These are phyloP conservation scores for Achroia grisella DNA, from an alignment of 1,140 invertebrate genomes.

Conservation along the genomic window DNA sequence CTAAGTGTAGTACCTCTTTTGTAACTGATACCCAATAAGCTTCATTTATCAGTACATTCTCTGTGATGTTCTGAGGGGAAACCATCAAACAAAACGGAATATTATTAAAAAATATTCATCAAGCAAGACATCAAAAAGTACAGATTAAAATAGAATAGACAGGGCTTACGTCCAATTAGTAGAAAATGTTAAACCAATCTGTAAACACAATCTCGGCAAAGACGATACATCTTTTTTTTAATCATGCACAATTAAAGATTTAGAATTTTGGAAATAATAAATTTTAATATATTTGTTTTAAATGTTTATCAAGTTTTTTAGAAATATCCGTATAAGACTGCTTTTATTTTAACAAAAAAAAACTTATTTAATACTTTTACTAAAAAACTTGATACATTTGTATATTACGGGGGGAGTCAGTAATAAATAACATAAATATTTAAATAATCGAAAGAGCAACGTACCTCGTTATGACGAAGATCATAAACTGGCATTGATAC, in stretches of 20 bases:
- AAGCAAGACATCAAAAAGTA: slow-evolving; percentile 26
- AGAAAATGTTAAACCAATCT: slow-evolving; percentile 57
- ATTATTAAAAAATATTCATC: slow-evolving; percentile 59
- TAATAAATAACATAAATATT: slow-evolving; percentile 10
- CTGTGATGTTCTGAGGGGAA: slow-evolving; percentile 90
- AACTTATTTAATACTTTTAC: slow-evolving; percentile 14
- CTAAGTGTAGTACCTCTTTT: slow-evolving; percentile 85
- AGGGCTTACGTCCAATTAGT: slow-evolving; percentile 56
- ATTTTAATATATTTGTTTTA: slow-evolving; percentile 1
- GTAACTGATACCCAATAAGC: slow-evolving; percentile 92
- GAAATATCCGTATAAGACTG: not conserved
- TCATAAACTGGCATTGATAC: slow-evolving; percentile 95
- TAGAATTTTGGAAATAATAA: slow-evolving; percentile 54
- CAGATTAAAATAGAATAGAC: slow-evolving; percentile 26
- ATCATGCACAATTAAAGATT: slow-evolving; percentile 47
- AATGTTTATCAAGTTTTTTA: slow-evolving; percentile 4
- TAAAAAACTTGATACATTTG: slow-evolving; percentile 10
- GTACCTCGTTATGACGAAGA: slow-evolving; percentile 83
- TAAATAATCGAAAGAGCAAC: slow-evolving; percentile 36
- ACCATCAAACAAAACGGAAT: slow-evolving; percentile 70
- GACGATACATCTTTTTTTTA: slow-evolving; percentile 17
- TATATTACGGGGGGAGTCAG: slow-evolving; percentile 10
- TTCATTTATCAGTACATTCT: slow-evolving; percentile 94
- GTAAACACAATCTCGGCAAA: slow-evolving; percentile 37
- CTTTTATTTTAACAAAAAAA: not conserved